Percentiles rank a stretch among this genome's conserved stretches.
These are phyloP conservation scores for Bunonema sp. DNA, from an alignment of 2,888 invertebrate species.

Conservation along the genomic window DNA sequence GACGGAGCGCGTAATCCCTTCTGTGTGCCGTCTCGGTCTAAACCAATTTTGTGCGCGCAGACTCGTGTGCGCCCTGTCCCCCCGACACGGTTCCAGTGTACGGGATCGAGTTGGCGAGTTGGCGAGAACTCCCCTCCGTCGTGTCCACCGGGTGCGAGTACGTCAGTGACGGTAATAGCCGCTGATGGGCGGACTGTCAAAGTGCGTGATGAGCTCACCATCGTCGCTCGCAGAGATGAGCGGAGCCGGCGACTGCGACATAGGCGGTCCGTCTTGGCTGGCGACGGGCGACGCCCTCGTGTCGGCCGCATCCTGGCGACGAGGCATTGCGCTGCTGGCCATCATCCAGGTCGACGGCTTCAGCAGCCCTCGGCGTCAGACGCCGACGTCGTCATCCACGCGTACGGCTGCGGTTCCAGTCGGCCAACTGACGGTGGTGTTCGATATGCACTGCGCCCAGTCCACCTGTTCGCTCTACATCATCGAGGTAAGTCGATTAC, in stretches of 20 bases:
- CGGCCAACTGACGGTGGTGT: slow-evolving; percentile 49
- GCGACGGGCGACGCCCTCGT: slow-evolving; percentile 49
- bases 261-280: slow-evolving; percentile 49
- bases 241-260: too few relatives aligned
- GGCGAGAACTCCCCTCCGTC: slow-evolving; percentile 48
- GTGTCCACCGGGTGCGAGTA: slow-evolving; percentile 48
- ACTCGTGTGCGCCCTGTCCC: too few relatives aligned
- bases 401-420: slow-evolving; percentile 36
- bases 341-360: slow-evolving; percentile 25
- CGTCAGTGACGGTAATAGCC: slow-evolving; percentile 45
- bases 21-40: too few relatives aligned
- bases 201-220: too few relatives aligned
- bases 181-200: too few relatives aligned
- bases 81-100: slow-evolving; percentile 51
- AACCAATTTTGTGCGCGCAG: too few relatives aligned
- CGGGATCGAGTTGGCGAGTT: slow-evolving; percentile 48
- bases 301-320: slow-evolving; percentile 49
- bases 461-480: slow-evolving; percentile 51
- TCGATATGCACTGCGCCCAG: slow-evolving; percentile 51
- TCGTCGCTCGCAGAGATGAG: too few relatives aligned
- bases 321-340: slow-evolving; percentile 50
- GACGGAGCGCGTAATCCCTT: too few relatives aligned
- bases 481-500: slow-evolving; percentile 46
- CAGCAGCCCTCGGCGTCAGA: background rate
- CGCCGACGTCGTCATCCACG: background rate